Evolutionary conservation across 1,140 invertebrate species (phyloP), one percentile per base, ranked within the genome.

Genomic region (Drosophila nebulosa): DNA sequence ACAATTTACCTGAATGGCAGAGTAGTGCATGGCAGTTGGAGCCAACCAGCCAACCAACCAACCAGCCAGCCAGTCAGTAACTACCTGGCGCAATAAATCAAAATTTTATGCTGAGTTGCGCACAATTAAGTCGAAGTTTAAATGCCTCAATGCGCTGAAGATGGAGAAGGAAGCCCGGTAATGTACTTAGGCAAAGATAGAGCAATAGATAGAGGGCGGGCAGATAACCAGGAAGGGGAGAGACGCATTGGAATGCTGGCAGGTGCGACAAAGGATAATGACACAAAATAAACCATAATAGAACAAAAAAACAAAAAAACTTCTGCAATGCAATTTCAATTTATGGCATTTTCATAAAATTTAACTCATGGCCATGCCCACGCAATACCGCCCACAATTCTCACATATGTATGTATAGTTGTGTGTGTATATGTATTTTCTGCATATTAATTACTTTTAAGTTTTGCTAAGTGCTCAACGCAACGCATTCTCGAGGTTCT

Each of bases 91-190:
- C 71, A 88, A 88, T 88, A 88, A 88, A 88, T 88, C 83, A 88
- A 88, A 53, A 85, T 88, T 88, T 88, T 88, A 88, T 83, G 83
- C 84, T 72, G 71, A 76, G 83, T 71, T 88, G 83, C 75, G 75
- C 83, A 88, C 83, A 88, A 88, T 88, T 88, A 88, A 78, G 83
- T 66, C 75, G 65, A 83, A 88, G 75, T 83, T 88, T 50, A 76
- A 79, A 81, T 79, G 83, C 70, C 64, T 66, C 39, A 61, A 66
- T 68, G 75, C 64, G 7, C 14, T 53, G 35, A 12, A 32, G 30
- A 39, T 18, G 21, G 18, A 30, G 12, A 18, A n/a, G 24, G 24
- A 6, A 16, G 2, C 14, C 24, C 18, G n/a, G 46, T 42, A 42
- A 42, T 42, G 16, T 18, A 42, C 14, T 42, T 42, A 42, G 16